These are phyloP conservation scores for Erythrolamprus reginae DNA, from an alignment of 2,113 vertebrate species.

Conservation along the genomic window DNA sequence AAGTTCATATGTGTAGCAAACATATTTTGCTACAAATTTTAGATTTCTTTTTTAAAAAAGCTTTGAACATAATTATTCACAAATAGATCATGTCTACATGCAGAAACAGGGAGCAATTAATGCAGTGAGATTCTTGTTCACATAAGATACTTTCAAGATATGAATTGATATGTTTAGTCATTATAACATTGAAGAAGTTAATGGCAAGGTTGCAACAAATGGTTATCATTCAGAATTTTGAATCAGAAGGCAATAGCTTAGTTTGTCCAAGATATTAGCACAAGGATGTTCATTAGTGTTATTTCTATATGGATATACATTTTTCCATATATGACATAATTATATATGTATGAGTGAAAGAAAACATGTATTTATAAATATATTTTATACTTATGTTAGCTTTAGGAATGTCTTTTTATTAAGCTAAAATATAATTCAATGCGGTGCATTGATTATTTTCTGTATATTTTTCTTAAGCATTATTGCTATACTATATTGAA, in stretches of 20 bases:
- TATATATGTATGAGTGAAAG: conserved; percentile 72
- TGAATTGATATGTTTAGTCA: neutral
- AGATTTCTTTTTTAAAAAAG: neutral
- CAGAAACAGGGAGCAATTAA: neutral
- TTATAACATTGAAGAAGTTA: neutral
- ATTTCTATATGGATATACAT: conserved; percentile 63
- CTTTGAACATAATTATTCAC: neutral
- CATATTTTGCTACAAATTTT: neutral
- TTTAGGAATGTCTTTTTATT: conserved; percentile 73
- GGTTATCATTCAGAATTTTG: neutral
- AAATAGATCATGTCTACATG: neutral
- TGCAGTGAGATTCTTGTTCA: neutral
- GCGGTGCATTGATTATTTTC: conserved; percentile 73
- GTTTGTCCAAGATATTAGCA: neutral
- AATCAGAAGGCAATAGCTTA: neutral
- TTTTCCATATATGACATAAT: conserved; percentile 68
- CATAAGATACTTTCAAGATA: neutral
- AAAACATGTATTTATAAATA: conserved; percentile 73
- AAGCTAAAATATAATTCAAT: conserved; percentile 71
- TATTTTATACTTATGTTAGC: conserved; percentile 72
- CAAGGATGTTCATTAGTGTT: conserved; percentile 56
- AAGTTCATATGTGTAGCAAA: neutral
- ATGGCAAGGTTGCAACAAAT: neutral
- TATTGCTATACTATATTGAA: conserved; percentile 63
- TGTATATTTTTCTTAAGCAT: conserved; percentile 52